phyloP scores from a whole-genome alignment of 2,113 vertebrate species.

The Apodemus sylvaticus region DNA sequence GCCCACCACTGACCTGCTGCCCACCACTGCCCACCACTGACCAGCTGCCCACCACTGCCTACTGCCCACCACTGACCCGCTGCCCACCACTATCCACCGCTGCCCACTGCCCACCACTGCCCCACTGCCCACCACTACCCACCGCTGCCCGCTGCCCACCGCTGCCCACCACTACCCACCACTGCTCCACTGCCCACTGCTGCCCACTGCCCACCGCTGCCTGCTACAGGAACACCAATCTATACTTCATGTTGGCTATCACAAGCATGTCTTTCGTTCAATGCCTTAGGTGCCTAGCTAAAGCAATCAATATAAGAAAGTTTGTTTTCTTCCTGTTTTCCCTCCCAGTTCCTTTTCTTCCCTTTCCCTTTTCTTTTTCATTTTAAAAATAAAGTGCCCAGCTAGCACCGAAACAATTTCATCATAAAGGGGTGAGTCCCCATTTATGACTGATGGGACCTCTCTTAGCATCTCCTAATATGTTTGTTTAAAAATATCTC shows the following conservation, averaged over 20 bases:
- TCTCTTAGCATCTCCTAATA: constrained; percentile 11
- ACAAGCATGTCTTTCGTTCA: background rate
- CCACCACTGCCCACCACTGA: background rate
- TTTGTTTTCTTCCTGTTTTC: background rate
- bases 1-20: too few species aligned
- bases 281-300: background rate
- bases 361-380: background rate
- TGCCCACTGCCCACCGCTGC: background rate
- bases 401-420: background rate
- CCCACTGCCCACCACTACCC: background rate
- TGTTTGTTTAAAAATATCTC: background rate
- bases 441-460: constrained; percentile 6
- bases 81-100: too few species aligned
- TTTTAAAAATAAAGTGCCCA: background rate
- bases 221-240: background rate
- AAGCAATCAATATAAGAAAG: background rate
- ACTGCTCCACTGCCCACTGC: too few species aligned
- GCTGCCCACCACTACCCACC: too few species aligned
- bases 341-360: too few species aligned
- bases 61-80: too few species aligned
- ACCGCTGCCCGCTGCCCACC: too few species aligned
- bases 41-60: too few species aligned
- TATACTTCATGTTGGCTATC: constrained; percentile 8
- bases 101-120: background rate
- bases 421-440: constrained; percentile 16